Percentiles rank a stretch among this genome's conserved stretches.
phyloP scores from a whole-genome alignment of 2,888 invertebrate species.

The Mantis religiosa region DNA sequence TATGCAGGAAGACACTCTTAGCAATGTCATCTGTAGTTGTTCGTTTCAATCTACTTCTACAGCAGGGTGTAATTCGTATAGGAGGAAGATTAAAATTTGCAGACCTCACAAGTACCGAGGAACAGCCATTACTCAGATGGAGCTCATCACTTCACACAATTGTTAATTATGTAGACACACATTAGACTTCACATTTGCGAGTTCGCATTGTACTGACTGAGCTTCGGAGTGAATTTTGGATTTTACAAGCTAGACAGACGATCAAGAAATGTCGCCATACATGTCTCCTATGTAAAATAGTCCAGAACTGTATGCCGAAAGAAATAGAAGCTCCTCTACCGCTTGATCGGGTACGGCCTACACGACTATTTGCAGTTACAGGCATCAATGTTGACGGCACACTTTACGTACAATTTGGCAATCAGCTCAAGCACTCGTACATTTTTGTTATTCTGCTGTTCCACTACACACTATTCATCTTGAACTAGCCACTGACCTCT shows the following conservation, averaged over 20 bases:
- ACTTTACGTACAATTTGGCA: no score
- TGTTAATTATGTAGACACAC: background rate
- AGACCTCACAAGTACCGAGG: background rate
- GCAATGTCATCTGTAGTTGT: background rate
- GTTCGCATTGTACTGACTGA: background rate
- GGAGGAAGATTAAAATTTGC: background rate
- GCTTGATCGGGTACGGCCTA: no score
- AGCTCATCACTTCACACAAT: background rate
- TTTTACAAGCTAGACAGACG: background rate
- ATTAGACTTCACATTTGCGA: background rate
- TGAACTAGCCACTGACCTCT: no score
- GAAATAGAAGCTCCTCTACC: no score
- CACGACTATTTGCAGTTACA: no score
- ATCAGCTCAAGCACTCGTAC: no score
- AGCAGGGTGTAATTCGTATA: background rate
- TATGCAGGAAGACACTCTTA: background rate
- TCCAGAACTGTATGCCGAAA: no score
- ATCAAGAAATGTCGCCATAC: background rate
- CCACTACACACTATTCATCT: no score
- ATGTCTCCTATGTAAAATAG: background rate
- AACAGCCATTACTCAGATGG: background rate
- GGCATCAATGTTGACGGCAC: no score
- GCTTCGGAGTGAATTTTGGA: background rate
- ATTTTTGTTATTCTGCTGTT: no score
- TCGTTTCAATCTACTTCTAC: background rate